A percentile compares a stretch with the other conserved stretches of the same genome.
Conservation (phyloP, 2,113 vertebrate genomes). For the Menura novaehollandiae region DNA sequence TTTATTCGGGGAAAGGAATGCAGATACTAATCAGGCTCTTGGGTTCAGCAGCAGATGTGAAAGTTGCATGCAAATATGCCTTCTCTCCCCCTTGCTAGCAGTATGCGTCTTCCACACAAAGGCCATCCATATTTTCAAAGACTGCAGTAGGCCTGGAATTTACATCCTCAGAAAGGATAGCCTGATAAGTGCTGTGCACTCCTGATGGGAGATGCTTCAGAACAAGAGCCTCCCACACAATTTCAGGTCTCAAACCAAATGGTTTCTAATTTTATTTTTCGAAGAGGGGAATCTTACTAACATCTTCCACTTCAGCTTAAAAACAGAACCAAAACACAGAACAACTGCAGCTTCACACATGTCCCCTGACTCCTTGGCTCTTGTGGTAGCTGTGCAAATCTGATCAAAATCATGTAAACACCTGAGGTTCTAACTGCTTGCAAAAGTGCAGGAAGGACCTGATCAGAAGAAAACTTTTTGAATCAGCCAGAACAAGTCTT, state of each 20-base stretch:
- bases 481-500: not conserved
- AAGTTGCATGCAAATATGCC: conserved; percentile 24
- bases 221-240: not conserved
- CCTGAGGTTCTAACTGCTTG: not conserved
- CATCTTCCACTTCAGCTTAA: not conserved
- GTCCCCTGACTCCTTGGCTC: not conserved
- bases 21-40: conserved; percentile 24
- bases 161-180: not conserved
- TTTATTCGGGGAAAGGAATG: conserved; percentile 40
- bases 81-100: not conserved
- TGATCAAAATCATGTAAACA: not conserved
- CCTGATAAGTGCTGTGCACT: not conserved
- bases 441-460: not conserved
- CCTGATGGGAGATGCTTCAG: not conserved
- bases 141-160: not conserved
- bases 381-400: not conserved
- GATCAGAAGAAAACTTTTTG: not conserved
- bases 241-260: not conserved
- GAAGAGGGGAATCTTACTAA: not conserved
- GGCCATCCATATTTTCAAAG: not conserved
- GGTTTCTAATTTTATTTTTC: not conserved
- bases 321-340: not conserved
- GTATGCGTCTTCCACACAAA: not conserved
- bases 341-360: not conserved
- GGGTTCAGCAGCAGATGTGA: conserved; percentile 26